Conservation (phyloP, 2,888 invertebrate genomes). For the Euplagia quadripunctaria region DNA sequence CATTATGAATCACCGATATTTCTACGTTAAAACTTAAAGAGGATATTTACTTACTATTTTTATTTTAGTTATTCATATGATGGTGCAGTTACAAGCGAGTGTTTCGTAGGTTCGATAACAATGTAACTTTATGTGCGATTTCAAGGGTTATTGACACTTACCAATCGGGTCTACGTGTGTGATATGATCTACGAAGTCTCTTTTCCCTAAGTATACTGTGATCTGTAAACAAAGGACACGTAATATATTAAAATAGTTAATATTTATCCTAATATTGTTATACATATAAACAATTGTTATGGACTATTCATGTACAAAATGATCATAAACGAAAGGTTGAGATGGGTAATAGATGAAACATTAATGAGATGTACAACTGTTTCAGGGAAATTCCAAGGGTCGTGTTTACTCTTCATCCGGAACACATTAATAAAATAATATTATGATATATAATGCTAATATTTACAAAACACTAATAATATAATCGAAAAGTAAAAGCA, state of each 20-base stretch:
- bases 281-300: conserved; percentile 3
- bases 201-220: conserved; percentile 96
- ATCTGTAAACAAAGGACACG: conserved; percentile 86
- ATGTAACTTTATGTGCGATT: neutral
- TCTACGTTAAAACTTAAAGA: conserved; percentile 23
- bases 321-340: conserved; percentile 12
- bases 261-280: neutral
- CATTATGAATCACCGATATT: conserved; percentile 40
- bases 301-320: neutral
- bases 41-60: neutral
- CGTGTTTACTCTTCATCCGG: neutral
- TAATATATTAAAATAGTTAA: neutral
- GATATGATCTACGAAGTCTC: conserved; percentile 97
- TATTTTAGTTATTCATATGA: neutral
- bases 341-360: conserved; percentile 7
- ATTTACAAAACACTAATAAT: neutral
- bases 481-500: neutral
- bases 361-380: conserved; percentile 5
- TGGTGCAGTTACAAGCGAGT: too few species aligned
- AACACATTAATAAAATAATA: neutral
- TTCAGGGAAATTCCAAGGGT: neutral
- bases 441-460: neutral
- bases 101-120: too few species aligned
- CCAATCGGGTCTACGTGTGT: conserved; percentile 97
- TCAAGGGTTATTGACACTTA: conserved; percentile 71